These are phyloP conservation scores for Fabriciana adippe DNA, from an alignment of 2,888 invertebrate genomes.

Conservation along the genomic window DNA sequence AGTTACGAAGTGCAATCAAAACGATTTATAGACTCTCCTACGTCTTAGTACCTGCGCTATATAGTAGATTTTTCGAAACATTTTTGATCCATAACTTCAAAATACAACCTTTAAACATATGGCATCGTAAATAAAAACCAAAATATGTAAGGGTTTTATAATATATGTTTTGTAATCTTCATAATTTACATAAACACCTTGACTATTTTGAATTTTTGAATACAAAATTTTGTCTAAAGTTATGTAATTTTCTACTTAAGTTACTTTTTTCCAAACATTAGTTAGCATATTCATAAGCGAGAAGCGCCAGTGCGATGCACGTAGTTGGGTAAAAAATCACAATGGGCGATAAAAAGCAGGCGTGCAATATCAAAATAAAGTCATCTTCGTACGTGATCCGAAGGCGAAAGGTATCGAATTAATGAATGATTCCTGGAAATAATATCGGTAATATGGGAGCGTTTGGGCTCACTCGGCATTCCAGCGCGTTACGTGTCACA, in stretches of 20 bases:
- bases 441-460: conserved; percentile 49
- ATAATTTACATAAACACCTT: neutral
- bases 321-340: conserved; percentile 59
- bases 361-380: conserved; percentile 77
- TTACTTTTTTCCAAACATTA: conserved; percentile 18
- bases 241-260: no score
- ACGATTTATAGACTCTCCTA: conserved; percentile 17
- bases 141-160: no score
- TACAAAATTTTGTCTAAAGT: no score
- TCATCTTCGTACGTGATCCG: conserved; percentile 70
- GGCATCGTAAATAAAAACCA: no score
- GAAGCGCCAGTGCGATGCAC: conserved; percentile 54
- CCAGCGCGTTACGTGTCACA: conserved; percentile 36
- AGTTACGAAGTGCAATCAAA: conserved; percentile 21
- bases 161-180: no score
- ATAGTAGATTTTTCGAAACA: no score
- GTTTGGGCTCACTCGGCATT: conserved; percentile 41
- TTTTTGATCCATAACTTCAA: no score
- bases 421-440: conserved; percentile 61
- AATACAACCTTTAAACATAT: no score
- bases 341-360: conserved; percentile 68
- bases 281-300: conserved; percentile 45
- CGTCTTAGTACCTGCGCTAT: neutral
- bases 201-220: neutral
- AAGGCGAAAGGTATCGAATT: conserved; percentile 48